Evolutionary conservation across 1,140 invertebrate species (phyloP).

Genomic region (Pachyrhynchus sulphureomaculatus): DNA sequence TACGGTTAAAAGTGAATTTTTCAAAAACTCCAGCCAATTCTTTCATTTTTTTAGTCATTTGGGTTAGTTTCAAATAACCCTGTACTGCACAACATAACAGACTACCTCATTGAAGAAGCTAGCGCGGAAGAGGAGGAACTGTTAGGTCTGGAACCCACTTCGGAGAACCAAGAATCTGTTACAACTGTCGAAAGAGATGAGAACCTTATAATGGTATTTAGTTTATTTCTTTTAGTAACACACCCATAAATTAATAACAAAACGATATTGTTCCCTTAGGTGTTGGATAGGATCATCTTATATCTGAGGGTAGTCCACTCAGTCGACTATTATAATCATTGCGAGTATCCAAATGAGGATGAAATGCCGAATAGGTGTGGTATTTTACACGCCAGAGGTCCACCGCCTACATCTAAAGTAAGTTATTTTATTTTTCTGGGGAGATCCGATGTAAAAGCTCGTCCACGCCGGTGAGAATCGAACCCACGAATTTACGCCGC

Average conservation of each 20-base stretch:
- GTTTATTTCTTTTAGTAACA: not conserved
- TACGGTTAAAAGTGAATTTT: not conserved
- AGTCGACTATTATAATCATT: slow-evolving; percentile 98
- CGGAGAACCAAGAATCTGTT: slow-evolving; percentile 58
- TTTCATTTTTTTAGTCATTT: slow-evolving; percentile 57
- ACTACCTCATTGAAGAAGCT: slow-evolving; percentile 97
- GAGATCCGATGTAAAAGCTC: no score
- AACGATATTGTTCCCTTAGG: not conserved
- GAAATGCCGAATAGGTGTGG: slow-evolving; percentile 99
- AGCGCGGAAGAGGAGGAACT: slow-evolving; percentile 97
- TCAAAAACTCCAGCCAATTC: not conserved
- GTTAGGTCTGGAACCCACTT: slow-evolving; percentile 68
- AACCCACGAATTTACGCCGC: no score
- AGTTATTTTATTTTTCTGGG: slow-evolving; percentile 10
- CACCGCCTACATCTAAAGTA: slow-evolving; percentile 67
- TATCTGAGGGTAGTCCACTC: slow-evolving; percentile 98
- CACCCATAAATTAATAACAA: not conserved
- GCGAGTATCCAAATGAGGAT: slow-evolving; percentile 99
- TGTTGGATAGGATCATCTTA: slow-evolving; percentile 76
- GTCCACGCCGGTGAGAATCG: no score
- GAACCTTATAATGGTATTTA: slow-evolving; percentile 62
- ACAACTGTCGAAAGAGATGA: slow-evolving; percentile 78
- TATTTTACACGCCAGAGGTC: slow-evolving; percentile 94
- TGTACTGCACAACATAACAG: slow-evolving; percentile 94
- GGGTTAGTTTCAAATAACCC: slow-evolving; percentile 91